A percentile compares a stretch with the other conserved stretches of the same genome.
These are phyloP conservation scores for Stichopus chloronotus DNA, from an alignment of 35 echinoderm and acorn worm species.

Conservation along the genomic window DNA sequence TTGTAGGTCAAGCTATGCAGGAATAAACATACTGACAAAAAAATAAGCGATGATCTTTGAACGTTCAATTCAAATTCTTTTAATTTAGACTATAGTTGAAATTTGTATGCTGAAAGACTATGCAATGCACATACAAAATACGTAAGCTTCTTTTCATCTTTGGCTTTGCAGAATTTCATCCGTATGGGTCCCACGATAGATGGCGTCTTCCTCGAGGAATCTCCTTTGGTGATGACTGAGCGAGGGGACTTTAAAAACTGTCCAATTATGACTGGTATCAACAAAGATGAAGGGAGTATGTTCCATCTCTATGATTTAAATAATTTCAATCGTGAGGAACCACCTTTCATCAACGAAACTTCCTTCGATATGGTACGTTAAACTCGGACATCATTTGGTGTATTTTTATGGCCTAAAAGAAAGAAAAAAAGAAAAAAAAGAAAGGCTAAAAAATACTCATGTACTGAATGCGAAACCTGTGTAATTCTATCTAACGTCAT, in stretches of 20 bases:
- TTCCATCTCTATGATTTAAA: background rate
- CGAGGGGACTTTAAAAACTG: conserved; percentile 16
- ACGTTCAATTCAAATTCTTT: too few species aligned
- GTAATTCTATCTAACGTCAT: too few species aligned
- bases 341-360: conserved; percentile 11
- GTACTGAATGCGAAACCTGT: too few species aligned
- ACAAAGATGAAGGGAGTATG: background rate
- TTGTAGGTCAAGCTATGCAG: too few species aligned
- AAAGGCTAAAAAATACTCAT: too few species aligned
- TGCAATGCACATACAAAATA: background rate
- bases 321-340: background rate
- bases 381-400: too few species aligned
- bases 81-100: too few species aligned
- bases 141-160: background rate
- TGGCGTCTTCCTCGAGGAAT: conserved; percentile 14
- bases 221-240: background rate
- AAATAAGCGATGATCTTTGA: too few species aligned
- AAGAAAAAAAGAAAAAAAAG: too few species aligned
- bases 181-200: background rate
- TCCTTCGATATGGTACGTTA: conserved; percentile 4
- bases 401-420: too few species aligned
- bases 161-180: background rate
- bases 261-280: background rate
- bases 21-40: too few species aligned
- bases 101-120: background rate